These are phyloP conservation scores for Cinclus mexicanus DNA, from an alignment of 2,113 vertebrate genomes.

Conservation along the genomic window DNA sequence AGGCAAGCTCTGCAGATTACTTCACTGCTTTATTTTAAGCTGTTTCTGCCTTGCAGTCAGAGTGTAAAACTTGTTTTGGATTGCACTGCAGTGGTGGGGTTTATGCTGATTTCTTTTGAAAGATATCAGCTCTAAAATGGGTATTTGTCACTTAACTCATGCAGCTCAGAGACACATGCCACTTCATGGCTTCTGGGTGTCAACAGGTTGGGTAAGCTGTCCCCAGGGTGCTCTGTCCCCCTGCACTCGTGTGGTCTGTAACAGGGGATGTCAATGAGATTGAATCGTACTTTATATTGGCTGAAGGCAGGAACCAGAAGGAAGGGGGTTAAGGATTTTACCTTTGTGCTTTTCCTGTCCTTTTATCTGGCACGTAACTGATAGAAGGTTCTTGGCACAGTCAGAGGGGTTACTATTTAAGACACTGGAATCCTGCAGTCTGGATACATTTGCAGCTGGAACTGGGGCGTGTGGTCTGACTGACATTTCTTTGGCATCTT, in stretches of 20 bases:
- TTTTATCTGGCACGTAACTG: conserved; percentile 2
- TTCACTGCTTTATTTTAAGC: neutral
- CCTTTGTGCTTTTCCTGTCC: neutral
- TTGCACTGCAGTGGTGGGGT: neutral
- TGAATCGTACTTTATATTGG: neutral
- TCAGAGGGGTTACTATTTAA: neutral
- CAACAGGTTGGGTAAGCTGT: neutral
- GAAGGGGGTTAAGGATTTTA: neutral
- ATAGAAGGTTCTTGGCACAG: neutral
- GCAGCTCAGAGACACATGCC: neutral
- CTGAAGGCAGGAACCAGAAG: conserved; percentile 7
- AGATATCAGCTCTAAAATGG: neutral
- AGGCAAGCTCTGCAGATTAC: neutral
- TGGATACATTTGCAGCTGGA: neutral
- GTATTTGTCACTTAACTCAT: neutral
- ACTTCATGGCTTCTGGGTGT: neutral
- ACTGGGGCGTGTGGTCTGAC: neutral
- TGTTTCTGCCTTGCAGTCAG: neutral
- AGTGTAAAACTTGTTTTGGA: neutral
- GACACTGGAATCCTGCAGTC: neutral
- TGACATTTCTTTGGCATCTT: neutral
- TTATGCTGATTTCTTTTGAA: neutral
- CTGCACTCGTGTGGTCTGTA: neutral
- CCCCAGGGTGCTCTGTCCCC: neutral
- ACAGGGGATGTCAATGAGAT: neutral